Evolutionary conservation across 2,797 vertebrate species (phyloP).

Genomic region (Pangasius sanitwongsei): DNA sequence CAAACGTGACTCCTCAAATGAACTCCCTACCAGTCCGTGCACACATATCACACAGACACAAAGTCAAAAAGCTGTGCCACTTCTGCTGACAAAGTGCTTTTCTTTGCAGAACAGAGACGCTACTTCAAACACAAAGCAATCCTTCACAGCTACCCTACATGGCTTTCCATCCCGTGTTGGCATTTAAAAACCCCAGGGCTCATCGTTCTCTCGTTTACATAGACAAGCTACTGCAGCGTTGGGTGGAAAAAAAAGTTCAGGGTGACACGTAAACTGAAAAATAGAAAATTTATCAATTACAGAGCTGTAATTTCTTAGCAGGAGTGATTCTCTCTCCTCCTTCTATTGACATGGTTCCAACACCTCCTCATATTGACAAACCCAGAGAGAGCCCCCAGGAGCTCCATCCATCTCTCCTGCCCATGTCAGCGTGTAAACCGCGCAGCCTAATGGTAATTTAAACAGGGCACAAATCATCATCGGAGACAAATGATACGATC

Average conservation of each 20-base stretch:
- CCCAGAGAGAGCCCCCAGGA: conserved; percentile 59
- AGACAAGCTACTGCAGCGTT: conserved; percentile 41
- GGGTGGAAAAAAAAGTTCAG: conserved; percentile 43
- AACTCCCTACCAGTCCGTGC: neutral
- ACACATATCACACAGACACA: neutral
- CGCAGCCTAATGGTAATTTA: conserved; percentile 70
- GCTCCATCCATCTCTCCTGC: conserved; percentile 66
- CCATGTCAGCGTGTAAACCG: conserved; percentile 64
- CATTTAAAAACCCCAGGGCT: conserved; percentile 44
- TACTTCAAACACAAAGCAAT: conserved; percentile 29
- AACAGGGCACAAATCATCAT: conserved; percentile 71
- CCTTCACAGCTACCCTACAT: conserved; percentile 3
- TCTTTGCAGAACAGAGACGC: neutral
- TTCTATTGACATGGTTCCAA: conserved; percentile 67
- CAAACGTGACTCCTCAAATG: neutral
- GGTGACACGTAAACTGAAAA: conserved; percentile 61
- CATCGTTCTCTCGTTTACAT: conserved; percentile 60
- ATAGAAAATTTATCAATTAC: conserved; percentile 69
- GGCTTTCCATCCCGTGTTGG: conserved; percentile 17
- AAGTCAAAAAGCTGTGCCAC: conserved; percentile 1
- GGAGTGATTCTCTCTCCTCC: conserved; percentile 59
- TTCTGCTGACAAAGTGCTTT: conserved; percentile 39
- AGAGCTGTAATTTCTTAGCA: conserved; percentile 60
- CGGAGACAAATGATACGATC: conserved; percentile 60
- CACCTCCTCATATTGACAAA: conserved; percentile 67